Conservation (phyloP, 2,797 vertebrate species). For the Urophycis tenuis region DNA sequence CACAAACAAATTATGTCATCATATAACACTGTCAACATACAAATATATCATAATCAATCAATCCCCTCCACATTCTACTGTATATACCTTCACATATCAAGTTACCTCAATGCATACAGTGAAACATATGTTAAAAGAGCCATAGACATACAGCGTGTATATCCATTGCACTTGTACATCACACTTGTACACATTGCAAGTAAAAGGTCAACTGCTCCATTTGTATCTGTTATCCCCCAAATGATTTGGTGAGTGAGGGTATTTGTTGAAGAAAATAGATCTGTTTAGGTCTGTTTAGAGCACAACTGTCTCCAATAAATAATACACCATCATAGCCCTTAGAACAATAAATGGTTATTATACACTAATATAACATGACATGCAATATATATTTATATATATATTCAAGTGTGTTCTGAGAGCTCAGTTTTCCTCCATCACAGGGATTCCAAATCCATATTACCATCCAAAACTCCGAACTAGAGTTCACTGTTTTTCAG, state of each 20-base stretch:
- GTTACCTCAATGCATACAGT: not conserved
- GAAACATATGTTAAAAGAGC: not conserved
- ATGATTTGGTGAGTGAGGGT: not conserved
- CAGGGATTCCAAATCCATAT: too few relatives aligned
- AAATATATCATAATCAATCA: not conserved
- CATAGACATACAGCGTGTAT: not conserved
- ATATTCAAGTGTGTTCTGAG: not conserved
- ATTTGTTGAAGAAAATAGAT: not conserved
- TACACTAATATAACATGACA: not conserved
- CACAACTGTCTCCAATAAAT: not conserved
- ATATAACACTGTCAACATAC: not conserved
- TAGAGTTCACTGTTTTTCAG: too few relatives aligned
- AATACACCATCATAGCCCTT: not conserved
- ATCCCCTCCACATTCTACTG: not conserved
- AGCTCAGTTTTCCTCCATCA: too few relatives aligned
- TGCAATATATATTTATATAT: not conserved
- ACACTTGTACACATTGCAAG: too few relatives aligned
- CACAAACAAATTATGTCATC: not conserved
- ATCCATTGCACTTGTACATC: not conserved
- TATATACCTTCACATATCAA: not conserved
- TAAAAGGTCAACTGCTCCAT: not conserved
- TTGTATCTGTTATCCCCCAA: not conserved
- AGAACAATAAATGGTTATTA: not conserved
- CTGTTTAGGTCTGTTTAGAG: too few relatives aligned
- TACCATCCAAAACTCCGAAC: too few relatives aligned